Conservation (phyloP, 1,140 invertebrate species). For the Heliconius eleuchia region DNA sequence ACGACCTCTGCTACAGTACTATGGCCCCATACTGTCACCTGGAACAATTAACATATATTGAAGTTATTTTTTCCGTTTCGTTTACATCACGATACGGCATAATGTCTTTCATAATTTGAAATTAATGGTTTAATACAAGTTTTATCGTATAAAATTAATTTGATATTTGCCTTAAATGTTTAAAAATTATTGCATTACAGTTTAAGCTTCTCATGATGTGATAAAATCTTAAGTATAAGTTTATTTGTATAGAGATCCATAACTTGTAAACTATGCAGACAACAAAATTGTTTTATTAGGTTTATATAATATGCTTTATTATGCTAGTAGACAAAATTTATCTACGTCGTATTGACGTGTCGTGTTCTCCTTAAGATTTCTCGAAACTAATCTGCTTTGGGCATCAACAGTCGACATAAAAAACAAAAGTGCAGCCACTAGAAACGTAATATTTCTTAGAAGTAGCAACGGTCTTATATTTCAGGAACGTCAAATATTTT, state of each 20-base stretch:
- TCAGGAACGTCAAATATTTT: not conserved
- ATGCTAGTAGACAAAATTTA: constrained; percentile 36
- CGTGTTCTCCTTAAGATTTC: constrained; percentile 38
- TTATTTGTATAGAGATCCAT: constrained; percentile 26
- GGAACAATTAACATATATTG: constrained; percentile 39
- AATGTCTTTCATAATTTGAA: not conserved
- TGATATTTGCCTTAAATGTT: not conserved
- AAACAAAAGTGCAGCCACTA: constrained; percentile 44
- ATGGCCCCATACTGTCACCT: constrained; percentile 70
- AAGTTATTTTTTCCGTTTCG: not conserved
- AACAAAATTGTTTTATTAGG: constrained; percentile 26
- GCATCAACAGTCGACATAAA: constrained; percentile 48
- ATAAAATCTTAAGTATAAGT: constrained; percentile 29
- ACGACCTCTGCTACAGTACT: constrained; percentile 71
- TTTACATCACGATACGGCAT: not conserved
- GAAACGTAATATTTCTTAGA: constrained; percentile 50
- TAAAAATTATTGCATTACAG: not conserved
- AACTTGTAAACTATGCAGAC: constrained; percentile 16
- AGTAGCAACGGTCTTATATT: constrained; percentile 38
- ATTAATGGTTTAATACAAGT: not conserved
- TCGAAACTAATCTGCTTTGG: constrained; percentile 46
- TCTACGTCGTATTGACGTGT: constrained; percentile 32
- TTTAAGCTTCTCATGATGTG: constrained; percentile 15
- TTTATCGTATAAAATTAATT: not conserved
- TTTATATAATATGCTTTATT: constrained; percentile 36